Conservation (phyloP, 2,113 vertebrate species). For the Hypomesus transpacificus region DNA sequence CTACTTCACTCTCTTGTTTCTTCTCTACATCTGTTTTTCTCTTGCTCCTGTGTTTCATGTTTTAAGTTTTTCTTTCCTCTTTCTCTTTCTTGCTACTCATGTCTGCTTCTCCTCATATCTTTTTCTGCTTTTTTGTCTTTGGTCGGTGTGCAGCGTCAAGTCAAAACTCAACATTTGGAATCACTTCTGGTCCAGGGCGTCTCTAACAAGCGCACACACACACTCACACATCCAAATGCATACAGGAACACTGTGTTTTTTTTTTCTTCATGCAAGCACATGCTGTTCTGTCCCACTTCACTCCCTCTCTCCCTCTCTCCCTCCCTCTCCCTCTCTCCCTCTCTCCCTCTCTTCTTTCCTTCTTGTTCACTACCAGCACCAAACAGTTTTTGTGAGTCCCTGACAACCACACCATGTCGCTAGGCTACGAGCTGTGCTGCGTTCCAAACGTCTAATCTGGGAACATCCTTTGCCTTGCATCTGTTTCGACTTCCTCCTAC, state of each 20-base stretch:
- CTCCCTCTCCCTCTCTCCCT: constrained; percentile 20
- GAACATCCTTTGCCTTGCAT: neutral
- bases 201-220: constrained; percentile 13
- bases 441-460: constrained; percentile 11
- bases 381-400: constrained; percentile 18
- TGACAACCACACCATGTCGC: constrained; percentile 26
- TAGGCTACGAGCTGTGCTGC: constrained; percentile 2
- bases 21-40: constrained; percentile 16
- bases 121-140: neutral
- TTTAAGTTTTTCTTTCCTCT: constrained; percentile 1
- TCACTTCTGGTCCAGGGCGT: constrained; percentile 45
- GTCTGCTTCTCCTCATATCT: constrained; percentile 7
- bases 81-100: neutral
- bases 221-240: neutral
- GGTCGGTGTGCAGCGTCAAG: constrained; percentile 17
- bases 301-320: constrained; percentile 24
- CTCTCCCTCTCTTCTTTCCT: constrained; percentile 6
- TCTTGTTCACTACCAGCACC: constrained; percentile 5
- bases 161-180: constrained; percentile 50
- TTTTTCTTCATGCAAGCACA: constrained; percentile 34
- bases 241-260: constrained; percentile 38
- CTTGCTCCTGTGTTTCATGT: constrained; percentile 35
- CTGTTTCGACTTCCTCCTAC: neutral
- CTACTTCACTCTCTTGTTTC: neutral
- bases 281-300: constrained; percentile 42